A percentile compares a stretch with the other conserved stretches of the same genome.
Conservation (phyloP, 2,888 invertebrate genomes). For the Cecidostiba fungosa region DNA sequence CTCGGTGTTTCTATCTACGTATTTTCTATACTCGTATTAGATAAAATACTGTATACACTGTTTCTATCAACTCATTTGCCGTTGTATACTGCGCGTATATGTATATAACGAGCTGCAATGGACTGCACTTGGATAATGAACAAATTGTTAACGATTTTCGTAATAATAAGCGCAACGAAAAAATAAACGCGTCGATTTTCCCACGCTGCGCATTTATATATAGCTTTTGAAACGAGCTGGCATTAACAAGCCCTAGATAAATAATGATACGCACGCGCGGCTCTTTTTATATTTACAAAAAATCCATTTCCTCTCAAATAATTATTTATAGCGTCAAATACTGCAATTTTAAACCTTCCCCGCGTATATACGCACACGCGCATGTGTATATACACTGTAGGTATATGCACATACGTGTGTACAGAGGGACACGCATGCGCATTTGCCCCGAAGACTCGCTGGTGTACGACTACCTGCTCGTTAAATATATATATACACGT, state of each 20-base stretch:
- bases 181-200: neutral
- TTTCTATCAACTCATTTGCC: neutral
- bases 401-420: neutral
- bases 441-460: neutral
- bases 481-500: conserved; percentile 28
- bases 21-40: no score
- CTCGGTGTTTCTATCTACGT: no score
- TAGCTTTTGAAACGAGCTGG: neutral
- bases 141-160: neutral
- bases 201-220: neutral
- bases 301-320: neutral
- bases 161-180: neutral
- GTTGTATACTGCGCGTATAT: no score
- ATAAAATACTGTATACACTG: neutral
- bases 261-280: neutral
- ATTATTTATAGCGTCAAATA: conserved; percentile 44
- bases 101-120: neutral
- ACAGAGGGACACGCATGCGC: neutral
- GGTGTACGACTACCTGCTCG: conserved; percentile 27
- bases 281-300: neutral
- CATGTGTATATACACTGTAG: neutral
- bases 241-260: neutral
- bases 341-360: conserved; percentile 29
- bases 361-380: neutral
- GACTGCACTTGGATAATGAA: neutral